Conservation (phyloP, 2,113 vertebrate genomes). For the Strix uralensis region DNA sequence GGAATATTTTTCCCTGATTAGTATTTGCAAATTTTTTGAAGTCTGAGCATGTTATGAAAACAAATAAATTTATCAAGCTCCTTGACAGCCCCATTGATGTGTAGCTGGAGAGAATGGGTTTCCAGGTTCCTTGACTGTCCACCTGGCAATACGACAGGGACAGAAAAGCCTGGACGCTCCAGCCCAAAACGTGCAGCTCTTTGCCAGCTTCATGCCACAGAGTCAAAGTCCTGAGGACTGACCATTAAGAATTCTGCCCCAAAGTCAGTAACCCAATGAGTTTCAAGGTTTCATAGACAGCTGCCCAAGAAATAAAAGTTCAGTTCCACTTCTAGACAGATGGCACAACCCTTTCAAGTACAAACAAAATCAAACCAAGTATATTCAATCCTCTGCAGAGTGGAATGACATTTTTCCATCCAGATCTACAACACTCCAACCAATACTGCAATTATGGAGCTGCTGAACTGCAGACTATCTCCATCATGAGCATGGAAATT, state of each 20-base stretch:
- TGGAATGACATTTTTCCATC: not conserved
- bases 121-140: not conserved
- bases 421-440: not conserved
- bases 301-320: not conserved
- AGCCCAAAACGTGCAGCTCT: not conserved
- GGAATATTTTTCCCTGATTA: not conserved
- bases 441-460: not conserved
- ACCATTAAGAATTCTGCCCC: not conserved
- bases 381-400: not conserved
- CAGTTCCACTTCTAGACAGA: not conserved
- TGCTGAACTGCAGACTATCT: not conserved
- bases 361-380: not conserved
- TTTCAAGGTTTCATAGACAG: not conserved
- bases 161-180: not conserved
- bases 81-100: not conserved
- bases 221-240: not conserved
- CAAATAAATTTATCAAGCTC: not conserved
- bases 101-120: not conserved
- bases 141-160: not conserved
- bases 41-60: not conserved
- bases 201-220: not conserved
- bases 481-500: not conserved
- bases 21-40: not conserved
- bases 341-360: not conserved
- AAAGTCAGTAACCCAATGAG: not conserved